A percentile compares a stretch with the other conserved stretches of the same genome.
Evolutionary conservation across 1,140 invertebrate genomes (phyloP).

Genomic region (Aphis gossypii): DNA sequence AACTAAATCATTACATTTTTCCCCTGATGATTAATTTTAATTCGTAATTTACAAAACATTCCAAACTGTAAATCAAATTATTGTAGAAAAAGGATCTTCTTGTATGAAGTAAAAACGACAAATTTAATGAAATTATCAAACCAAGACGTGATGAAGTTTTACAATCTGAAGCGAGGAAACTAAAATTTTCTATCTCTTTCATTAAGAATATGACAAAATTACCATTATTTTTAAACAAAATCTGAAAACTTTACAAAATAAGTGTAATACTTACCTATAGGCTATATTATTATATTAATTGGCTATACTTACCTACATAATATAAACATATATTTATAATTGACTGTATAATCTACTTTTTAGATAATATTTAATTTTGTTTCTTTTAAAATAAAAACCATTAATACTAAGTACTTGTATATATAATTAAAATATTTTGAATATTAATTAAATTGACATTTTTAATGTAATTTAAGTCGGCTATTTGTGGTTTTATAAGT

Average conservation of each 20-base stretch:
- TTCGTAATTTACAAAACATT: constrained; percentile 6
- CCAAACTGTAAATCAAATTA: constrained; percentile 16
- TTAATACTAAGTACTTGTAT: neutral
- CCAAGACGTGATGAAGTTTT: neutral
- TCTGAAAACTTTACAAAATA: neutral
- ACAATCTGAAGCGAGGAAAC: neutral
- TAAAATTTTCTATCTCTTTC: neutral
- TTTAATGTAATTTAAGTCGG: no score
- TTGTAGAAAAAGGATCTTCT: neutral
- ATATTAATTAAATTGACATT: neutral
- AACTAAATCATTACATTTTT: neutral
- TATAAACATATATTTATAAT: neutral
- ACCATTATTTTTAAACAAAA: neutral
- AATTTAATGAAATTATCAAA: constrained; percentile 23
- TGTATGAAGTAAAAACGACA: constrained; percentile 3
- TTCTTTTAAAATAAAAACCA: neutral
- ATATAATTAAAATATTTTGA: neutral
- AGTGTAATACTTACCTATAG: neutral
- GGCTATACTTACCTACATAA: neutral
- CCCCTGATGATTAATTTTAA: neutral
- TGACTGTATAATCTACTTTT: neutral
- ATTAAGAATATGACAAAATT: neutral
- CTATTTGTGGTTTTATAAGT: neutral
- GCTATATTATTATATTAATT: neutral
- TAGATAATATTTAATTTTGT: neutral